These are phyloP conservation scores for Tyto alba DNA, from an alignment of 2,113 vertebrate species.

Conservation along the genomic window DNA sequence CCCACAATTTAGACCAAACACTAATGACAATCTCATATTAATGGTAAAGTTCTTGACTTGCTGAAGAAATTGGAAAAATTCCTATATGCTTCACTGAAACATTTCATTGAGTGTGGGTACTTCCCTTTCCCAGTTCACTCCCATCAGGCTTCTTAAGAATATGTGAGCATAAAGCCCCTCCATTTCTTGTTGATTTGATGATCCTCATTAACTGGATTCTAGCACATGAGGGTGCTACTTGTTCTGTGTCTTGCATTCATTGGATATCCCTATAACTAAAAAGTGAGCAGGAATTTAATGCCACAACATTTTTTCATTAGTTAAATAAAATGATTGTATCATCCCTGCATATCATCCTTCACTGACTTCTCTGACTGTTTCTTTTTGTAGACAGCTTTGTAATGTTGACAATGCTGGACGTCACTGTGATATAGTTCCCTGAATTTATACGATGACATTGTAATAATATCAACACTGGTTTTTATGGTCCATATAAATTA, in stretches of 20 bases:
- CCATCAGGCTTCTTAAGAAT: neutral
- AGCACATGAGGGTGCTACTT: neutral
- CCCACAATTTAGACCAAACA: neutral
- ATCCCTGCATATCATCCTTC: neutral
- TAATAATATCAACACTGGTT: neutral
- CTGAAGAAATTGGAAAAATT: neutral
- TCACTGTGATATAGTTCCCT: neutral
- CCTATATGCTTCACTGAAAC: neutral
- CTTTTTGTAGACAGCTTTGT: neutral
- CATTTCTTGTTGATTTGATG: neutral
- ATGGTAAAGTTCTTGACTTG: neutral
- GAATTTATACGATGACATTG: conserved; percentile 18
- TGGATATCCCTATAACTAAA: neutral
- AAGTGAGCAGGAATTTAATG: neutral
- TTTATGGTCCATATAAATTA: conserved; percentile 32
- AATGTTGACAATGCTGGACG: neutral
- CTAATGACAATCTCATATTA: neutral
- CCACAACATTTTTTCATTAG: neutral
- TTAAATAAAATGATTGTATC: neutral
- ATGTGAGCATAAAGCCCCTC: neutral
- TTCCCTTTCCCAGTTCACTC: neutral
- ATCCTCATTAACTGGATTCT: neutral
- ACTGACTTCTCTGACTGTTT: neutral
- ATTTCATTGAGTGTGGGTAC: neutral
- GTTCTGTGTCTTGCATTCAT: neutral